Evolutionary conservation across 2,113 vertebrate genomes (phyloP), one percentile per base, ranked within the genome.

Genomic region (Zeus faber): DNA sequence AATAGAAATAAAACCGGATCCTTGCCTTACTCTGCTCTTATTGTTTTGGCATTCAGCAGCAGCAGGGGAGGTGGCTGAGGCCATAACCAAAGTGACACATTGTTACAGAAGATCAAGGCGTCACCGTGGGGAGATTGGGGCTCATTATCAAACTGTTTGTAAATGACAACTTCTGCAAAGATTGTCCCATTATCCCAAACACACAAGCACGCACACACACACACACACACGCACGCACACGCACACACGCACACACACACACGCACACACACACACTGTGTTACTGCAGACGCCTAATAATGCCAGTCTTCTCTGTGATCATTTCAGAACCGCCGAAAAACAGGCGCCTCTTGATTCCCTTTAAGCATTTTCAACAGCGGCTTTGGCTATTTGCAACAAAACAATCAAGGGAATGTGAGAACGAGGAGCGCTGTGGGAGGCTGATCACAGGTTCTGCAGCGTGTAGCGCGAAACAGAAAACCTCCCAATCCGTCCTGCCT

Each of bases 71-170:
- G 4, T 47, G 55, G 44, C 44, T 58, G 43, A 17, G 29, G 54
- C 27, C 27, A 35, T 31, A 57, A 37, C 35, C 41, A 29, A 10
- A 33, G 43, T 57, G 26, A 46, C 10, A 46, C 54, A 57, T 31
- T 8, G 24, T 18, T 11, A 57, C 26, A 33, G 40, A 44, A n/a
- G 21, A 23, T 2, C 14, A 49, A 49, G 47, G 16, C 26, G 2
- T 17, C 24, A 49, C 23, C 13, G 1, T 8, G 11, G 47, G 17
- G 16, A 49, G 26, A 4, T 11, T 14, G 24, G 24, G 9, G 6
- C 50, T 39, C 35, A 53, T 39, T 35, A 53, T 5, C 13, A 18
- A 3, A 11, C 11, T 35, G 49, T 8, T 18, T 25, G 27, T 18
- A 23, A 10, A 29, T 11, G 16, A 37, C 11, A 18, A 41, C 17